These are phyloP conservation scores for Indicator maculatus DNA, from an alignment of 2,113 vertebrate species.

Conservation along the genomic window DNA sequence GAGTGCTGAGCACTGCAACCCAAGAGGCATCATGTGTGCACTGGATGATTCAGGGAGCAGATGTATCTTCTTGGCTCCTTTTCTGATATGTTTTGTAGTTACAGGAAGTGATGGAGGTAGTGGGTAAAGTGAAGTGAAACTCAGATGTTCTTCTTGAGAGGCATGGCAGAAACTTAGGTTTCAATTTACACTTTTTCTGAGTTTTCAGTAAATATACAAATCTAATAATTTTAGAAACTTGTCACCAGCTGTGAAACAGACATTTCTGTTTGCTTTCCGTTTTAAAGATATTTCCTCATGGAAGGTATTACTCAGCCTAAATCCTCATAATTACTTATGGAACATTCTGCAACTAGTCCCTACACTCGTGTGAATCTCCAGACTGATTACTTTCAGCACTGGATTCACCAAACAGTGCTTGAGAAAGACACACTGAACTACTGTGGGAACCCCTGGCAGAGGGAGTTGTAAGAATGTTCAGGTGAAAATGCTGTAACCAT, in stretches of 20 bases:
- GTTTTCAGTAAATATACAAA: conserved; percentile 4
- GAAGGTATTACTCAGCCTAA: not conserved
- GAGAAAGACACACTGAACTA: not conserved
- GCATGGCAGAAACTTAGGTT: not conserved
- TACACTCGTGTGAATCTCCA: not conserved
- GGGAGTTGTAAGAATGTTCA: not conserved
- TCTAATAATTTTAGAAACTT: not conserved
- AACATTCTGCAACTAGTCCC: not conserved
- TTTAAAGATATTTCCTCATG: not conserved
- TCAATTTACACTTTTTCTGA: not conserved
- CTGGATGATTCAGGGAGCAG: not conserved
- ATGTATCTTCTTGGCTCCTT: not conserved
- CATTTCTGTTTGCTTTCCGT: not conserved
- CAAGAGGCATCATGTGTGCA: not conserved
- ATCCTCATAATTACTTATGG: not conserved
- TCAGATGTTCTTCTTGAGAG: not conserved
- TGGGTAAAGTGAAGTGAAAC: not conserved
- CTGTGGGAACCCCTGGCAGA: not conserved
- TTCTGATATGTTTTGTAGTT: not conserved
- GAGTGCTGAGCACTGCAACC: not conserved
- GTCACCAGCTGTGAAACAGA: not conserved
- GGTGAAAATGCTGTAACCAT: not conserved
- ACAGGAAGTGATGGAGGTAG: not conserved
- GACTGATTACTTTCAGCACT: not conserved
- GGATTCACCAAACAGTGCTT: not conserved